Base-by-base conservation (phyloP, 2,797 vertebrate genomes). In the Mallotus villosus region DNA sequence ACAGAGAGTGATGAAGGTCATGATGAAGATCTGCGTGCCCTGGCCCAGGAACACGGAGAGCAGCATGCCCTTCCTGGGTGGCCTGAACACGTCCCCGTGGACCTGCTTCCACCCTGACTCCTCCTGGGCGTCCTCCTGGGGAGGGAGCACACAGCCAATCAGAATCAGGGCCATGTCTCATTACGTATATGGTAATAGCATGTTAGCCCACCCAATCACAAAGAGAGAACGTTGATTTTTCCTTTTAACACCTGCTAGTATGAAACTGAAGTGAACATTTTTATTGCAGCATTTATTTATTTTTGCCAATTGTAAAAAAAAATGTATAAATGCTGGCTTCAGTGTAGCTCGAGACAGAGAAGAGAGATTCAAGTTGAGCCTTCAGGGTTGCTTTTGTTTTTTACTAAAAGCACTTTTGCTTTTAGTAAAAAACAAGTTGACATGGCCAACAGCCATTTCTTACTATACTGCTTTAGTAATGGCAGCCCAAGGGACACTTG, bases 1-100 rank as follows among this genome's bases (percentile, higher is more conserved):
- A 98, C 97, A 95, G 58, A 97, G 93, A 5, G 95, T 98, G 90
- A 96, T 95, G 86, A 98, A 96, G 0, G 93, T 95, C 95, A 97
- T 96, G 81, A 97, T 96, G 87, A 96, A 96, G 90, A 97, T 94
- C 83, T 97, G 95, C 0, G 93, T 95, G 86, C 97, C 96, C 88
- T 97, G 95, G 68, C 96, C 96, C 2, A 98, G 87, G 82, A 97
- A 96, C 73, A 96, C 94, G 19, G 95, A 96, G 5, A 97, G 89
- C 76, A 97, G 72, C 95, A 98, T 97, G 73, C 93, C 94, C 73
- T 93, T 95, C 84, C 91, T 92, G 25, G 94, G 94, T 1, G 95
- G 92, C 67, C 95, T 93, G 85, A 97, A 96, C 12, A 97, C 93
- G 74, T 96, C 95, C 2, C 94, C 94, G 2, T 96, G 94, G 77